These are phyloP conservation scores for Nephila pilipes DNA, from an alignment of 1,140 invertebrate genomes.

Conservation along the genomic window DNA sequence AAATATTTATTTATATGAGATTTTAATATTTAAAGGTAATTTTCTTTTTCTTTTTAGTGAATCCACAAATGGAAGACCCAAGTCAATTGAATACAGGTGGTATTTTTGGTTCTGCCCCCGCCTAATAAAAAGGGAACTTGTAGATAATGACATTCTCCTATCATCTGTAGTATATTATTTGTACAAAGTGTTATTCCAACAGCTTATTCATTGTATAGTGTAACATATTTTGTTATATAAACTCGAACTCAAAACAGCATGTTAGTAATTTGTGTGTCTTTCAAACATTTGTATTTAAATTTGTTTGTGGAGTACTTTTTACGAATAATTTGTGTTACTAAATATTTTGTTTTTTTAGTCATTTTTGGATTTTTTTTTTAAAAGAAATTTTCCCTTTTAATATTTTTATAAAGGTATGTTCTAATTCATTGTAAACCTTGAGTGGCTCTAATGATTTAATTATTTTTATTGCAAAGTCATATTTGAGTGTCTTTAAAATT, in stretches of 20 bases:
- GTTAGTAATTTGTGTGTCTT: not conserved
- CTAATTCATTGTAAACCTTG: no score
- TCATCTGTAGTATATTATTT: constrained; percentile 58
- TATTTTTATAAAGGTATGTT: no score
- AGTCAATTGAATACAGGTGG: constrained; percentile 66
- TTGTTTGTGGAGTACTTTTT: no score
- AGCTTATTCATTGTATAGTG: constrained; percentile 8
- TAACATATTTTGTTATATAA: constrained; percentile 44
- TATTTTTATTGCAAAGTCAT: no score
- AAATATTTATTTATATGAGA: not conserved
- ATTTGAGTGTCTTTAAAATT: no score
- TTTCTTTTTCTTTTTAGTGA: constrained; percentile 69
- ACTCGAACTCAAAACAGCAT: not conserved
- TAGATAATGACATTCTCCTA: constrained; percentile 15
- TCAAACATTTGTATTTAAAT: no score
- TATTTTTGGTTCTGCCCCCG: constrained; percentile 22
- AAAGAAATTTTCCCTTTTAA: no score
- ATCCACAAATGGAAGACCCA: constrained; percentile 77
- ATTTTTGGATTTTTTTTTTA: no score
- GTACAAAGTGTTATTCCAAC: not conserved
- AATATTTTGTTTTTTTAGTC: no score
- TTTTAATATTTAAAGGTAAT: not conserved
- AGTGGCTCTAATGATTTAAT: no score
- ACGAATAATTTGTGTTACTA: no score
- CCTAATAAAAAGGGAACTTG: not conserved